Conservation (phyloP, 2,113 vertebrate genomes). For the Diglossa brunneiventris region DNA sequence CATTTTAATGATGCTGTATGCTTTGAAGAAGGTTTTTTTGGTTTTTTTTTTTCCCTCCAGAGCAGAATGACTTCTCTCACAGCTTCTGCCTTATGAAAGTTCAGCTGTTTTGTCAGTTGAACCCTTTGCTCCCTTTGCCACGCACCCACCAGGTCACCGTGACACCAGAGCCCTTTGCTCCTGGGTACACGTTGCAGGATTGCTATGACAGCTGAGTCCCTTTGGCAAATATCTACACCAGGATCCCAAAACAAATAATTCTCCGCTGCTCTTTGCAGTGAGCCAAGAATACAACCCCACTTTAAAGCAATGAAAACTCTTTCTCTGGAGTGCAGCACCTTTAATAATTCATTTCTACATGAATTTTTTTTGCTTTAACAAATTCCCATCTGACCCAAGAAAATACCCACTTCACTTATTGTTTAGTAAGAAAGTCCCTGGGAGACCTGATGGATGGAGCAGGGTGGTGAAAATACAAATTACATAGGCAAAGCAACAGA, state of each 20-base stretch:
- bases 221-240: not conserved
- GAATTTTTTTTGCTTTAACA: not conserved
- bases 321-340: not conserved
- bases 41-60: not conserved
- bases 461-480: not conserved
- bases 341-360: not conserved
- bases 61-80: not conserved
- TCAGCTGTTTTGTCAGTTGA: not conserved
- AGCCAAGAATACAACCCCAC: not conserved
- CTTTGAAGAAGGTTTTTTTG: not conserved
- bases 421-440: not conserved
- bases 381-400: not conserved
- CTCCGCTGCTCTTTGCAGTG: not conserved
- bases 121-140: not conserved
- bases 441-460: not conserved
- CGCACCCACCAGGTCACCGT: not conserved
- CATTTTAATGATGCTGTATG: not conserved
- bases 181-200: not conserved
- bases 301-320: not conserved
- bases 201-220: not conserved
- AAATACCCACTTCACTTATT: not conserved
- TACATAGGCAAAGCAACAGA: not conserved
- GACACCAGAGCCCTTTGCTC: not conserved
- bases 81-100: not conserved
- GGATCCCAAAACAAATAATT: not conserved